Evolutionary conservation across 2,113 vertebrate species (phyloP).

Genomic region (Apaloderma vittatum): DNA sequence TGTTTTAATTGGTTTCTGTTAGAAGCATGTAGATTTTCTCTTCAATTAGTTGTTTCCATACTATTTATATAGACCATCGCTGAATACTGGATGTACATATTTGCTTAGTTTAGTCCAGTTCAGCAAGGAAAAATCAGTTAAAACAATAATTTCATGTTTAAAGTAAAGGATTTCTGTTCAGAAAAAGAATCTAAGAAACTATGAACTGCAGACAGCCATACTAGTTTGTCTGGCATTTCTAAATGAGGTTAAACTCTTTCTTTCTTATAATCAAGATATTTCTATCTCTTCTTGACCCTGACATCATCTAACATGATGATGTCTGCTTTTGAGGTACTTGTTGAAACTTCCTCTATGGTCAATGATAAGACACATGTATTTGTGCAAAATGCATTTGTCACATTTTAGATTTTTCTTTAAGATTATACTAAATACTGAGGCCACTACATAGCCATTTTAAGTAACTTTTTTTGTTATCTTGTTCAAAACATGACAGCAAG

Average conservation of each 20-base stretch:
- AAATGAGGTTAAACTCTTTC: neutral
- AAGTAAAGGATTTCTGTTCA: neutral
- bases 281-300: neutral
- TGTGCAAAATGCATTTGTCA: neutral
- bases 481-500: neutral
- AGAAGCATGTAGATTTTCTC: neutral
- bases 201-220: neutral
- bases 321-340: neutral
- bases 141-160: neutral
- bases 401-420: neutral
- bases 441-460: neutral
- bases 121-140: neutral
- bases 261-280: neutral
- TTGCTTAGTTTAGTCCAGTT: neutral
- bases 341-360: neutral
- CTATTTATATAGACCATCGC: neutral
- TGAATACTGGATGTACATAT: neutral
- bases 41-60: neutral
- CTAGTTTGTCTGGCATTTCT: neutral
- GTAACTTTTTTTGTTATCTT: neutral
- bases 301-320: neutral
- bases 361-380: neutral
- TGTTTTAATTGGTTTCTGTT: neutral
- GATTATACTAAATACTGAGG: neutral
- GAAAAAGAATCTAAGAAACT: neutral